A percentile compares a stretch with the other conserved stretches of the same genome.
These are phyloP conservation scores for Corythornis cristatus DNA, from an alignment of 2,113 vertebrate genomes.

Conservation along the genomic window DNA sequence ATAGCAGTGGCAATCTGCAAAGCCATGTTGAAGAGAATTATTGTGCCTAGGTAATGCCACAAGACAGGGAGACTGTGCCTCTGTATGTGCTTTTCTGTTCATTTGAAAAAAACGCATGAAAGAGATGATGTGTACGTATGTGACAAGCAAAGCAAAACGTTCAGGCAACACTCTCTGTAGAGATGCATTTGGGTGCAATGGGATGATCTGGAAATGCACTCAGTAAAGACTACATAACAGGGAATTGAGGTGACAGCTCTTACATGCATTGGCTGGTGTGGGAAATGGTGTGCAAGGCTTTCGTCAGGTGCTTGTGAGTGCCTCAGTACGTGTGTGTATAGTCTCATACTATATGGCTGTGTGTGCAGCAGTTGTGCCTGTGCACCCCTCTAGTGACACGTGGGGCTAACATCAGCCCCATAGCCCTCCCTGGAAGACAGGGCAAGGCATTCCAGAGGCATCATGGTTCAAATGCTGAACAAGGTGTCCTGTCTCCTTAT, in stretches of 20 bases:
- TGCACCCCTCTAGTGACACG: not conserved
- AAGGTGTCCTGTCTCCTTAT: rapidly evolving
- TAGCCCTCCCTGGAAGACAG: not conserved
- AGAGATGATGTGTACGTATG: too few species aligned
- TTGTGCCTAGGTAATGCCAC: rapidly evolving
- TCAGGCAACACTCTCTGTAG: rapidly evolving
- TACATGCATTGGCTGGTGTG: not conserved
- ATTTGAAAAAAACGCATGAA: not conserved
- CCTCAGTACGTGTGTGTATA: not conserved
- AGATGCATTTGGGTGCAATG: not conserved
- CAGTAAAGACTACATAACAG: not conserved
- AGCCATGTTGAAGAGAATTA: rapidly evolving
- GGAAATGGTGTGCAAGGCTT: not conserved
- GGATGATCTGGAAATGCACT: not conserved
- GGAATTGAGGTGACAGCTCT: not conserved
- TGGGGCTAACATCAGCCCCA: not conserved
- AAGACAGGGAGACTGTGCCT: not conserved
- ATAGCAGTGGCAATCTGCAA: not conserved
- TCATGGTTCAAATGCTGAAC: not conserved
- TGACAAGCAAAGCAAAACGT: not conserved
- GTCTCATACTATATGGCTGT: not conserved
- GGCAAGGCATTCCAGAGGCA: not conserved
- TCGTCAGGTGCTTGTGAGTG: not conserved
- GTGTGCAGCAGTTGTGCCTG: not conserved
- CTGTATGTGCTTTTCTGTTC: not conserved